phyloP scores from a whole-genome alignment of 2,888 invertebrate species.

The Rhabditoides inermis region DNA sequence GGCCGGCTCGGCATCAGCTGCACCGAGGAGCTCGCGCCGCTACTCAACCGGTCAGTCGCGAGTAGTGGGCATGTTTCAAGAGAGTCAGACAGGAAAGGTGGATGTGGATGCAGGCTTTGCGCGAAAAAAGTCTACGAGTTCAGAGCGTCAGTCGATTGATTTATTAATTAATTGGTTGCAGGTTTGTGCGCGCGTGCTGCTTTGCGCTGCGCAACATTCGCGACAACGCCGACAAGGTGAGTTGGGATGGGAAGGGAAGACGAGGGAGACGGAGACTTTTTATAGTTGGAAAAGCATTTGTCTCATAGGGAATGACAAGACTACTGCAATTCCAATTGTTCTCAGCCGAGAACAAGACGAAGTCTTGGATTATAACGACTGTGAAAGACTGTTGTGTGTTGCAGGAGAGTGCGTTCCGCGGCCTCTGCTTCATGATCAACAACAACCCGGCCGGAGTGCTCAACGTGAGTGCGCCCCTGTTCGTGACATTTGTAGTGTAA shows the following conservation, averaged over 20 bases:
- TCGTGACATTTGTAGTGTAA: not conserved
- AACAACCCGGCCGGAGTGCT: slow-evolving; percentile 93
- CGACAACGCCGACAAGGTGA: slow-evolving; percentile 96
- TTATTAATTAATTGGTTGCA: too few species aligned
- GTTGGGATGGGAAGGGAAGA: too few species aligned
- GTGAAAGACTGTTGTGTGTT: too few species aligned
- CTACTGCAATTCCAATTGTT: too few species aligned
- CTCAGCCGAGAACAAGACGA: too few species aligned
- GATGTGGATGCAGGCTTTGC: not conserved
- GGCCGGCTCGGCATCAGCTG: slow-evolving; percentile 99
- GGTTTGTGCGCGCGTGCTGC: too few species aligned
- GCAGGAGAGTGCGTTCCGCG: slow-evolving; percentile 92
- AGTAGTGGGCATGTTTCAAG: not conserved
- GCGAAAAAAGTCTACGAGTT: too few species aligned
- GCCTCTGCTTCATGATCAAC: slow-evolving; percentile 97
- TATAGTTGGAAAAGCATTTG: too few species aligned
- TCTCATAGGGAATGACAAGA: too few species aligned
- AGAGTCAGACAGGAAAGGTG: not conserved
- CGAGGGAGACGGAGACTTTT: too few species aligned
- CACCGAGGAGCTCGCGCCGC: slow-evolving; percentile 99
- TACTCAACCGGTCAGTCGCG: slow-evolving; percentile 86
- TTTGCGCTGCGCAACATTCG: slow-evolving; percentile 81
- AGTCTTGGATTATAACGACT: too few species aligned
- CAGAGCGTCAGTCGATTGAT: too few species aligned
- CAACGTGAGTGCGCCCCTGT: slow-evolving; percentile 11